phyloP scores from a whole-genome alignment of 2,113 vertebrate genomes.

The Pterocles gutturalis region DNA sequence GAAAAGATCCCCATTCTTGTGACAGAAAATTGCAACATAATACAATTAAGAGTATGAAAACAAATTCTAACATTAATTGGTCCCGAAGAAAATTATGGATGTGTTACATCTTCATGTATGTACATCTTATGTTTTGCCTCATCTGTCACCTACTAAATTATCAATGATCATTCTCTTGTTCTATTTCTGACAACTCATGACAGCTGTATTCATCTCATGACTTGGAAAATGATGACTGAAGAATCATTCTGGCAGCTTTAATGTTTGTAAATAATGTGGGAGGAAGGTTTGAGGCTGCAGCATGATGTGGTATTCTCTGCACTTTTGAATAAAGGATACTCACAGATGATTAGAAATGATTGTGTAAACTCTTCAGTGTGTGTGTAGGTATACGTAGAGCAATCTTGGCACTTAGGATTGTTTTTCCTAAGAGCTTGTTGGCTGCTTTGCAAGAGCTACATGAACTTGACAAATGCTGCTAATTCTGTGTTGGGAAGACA shows the following conservation, averaged over 20 bases:
- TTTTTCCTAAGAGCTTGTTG: neutral
- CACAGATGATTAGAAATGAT: neutral
- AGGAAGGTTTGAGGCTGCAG: neutral
- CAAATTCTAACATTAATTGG: slow-evolving; percentile 67
- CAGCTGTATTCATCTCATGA: slow-evolving; percentile 23
- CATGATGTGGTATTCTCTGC: neutral
- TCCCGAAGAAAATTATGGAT: slow-evolving; percentile 74
- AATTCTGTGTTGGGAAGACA: neutral
- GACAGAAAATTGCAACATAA: neutral
- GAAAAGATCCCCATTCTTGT: neutral
- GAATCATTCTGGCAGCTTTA: neutral
- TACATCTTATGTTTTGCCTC: slow-evolving; percentile 44
- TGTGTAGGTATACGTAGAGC: neutral
- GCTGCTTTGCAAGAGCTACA: neutral
- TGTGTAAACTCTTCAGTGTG: neutral
- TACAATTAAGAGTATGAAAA: slow-evolving; percentile 50
- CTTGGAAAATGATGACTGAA: slow-evolving; percentile 6
- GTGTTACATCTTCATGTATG: slow-evolving; percentile 35
- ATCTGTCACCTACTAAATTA: slow-evolving; percentile 67
- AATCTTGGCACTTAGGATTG: neutral
- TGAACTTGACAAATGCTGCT: neutral
- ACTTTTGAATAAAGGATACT: neutral
- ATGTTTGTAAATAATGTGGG: neutral
- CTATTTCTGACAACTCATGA: slow-evolving; percentile 45
- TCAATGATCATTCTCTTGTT: slow-evolving; percentile 32